These are phyloP conservation scores for Eubasilissa regina DNA, from an alignment of 1,140 invertebrate species.

Conservation along the genomic window DNA sequence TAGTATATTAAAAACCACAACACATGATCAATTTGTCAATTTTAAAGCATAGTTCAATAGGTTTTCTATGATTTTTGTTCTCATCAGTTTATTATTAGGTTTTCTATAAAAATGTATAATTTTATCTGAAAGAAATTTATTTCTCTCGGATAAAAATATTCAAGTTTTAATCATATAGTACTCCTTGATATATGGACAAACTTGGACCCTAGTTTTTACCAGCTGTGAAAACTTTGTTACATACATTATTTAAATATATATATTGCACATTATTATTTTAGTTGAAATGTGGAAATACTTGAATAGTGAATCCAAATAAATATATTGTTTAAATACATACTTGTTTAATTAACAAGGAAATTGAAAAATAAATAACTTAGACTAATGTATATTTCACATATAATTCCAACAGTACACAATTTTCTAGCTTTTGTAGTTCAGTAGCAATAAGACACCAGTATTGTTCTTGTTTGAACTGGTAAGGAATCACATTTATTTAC, in stretches of 20 bases:
- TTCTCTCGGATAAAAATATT: too few relatives aligned
- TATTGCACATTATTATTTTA: slow-evolving; percentile 2
- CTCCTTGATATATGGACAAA: too few relatives aligned
- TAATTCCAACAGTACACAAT: not conserved
- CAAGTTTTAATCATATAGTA: too few relatives aligned
- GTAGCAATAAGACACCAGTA: not conserved
- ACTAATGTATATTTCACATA: not conserved
- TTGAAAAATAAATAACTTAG: slow-evolving; percentile 35
- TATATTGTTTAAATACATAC: too few relatives aligned
- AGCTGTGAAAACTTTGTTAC: not conserved
- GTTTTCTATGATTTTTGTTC: too few relatives aligned
- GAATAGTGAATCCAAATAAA: not conserved
- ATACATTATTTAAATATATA: not conserved
- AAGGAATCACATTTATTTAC: not conserved
- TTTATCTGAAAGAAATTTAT: too few relatives aligned
- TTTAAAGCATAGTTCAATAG: too few relatives aligned
- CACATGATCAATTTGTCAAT: too few relatives aligned
- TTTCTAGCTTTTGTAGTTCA: slow-evolving; percentile 11
- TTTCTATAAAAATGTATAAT: too few relatives aligned
- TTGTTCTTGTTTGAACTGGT: slow-evolving; percentile 15
- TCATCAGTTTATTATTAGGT: too few relatives aligned
- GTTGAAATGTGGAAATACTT: slow-evolving; percentile 2
- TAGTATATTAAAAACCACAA: too few relatives aligned
- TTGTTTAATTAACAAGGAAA: not conserved
- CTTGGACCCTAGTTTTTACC: too few relatives aligned